Conservation (phyloP, 2,888 invertebrate species). For the Pollenia angustigena region DNA sequence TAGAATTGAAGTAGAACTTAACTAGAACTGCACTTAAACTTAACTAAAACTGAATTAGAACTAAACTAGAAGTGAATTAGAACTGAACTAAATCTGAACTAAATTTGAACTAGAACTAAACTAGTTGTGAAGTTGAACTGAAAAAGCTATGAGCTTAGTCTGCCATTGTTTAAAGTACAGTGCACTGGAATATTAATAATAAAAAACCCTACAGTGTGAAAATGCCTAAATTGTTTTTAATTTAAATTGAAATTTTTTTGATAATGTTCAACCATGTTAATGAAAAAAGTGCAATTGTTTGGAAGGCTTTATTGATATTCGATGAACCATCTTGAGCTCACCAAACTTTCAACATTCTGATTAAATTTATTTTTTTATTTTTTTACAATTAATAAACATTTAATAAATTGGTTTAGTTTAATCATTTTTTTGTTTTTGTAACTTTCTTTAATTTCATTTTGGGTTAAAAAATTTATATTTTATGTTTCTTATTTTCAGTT, state of each 20-base stretch:
- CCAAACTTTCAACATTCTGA: no score
- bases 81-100: no score
- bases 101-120: no score
- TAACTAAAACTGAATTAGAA: no score
- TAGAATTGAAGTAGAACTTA: no score
- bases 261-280: no score
- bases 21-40: no score
- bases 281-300: constrained; percentile 91
- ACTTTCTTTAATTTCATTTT: neutral
- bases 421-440: constrained; percentile 16
- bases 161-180: no score
- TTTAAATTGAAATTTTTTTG: neutral
- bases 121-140: no score
- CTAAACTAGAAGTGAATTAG: no score
- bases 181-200: no score
- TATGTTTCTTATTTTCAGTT: constrained; percentile 85
- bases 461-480: neutral
- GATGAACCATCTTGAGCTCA: constrained; percentile 84
- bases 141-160: no score
- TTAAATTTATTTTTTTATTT: constrained; percentile 85
- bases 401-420: neutral
- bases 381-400: neutral
- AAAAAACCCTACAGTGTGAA: neutral
- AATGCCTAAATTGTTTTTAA: neutral
- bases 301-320: constrained; percentile 93